Percentiles rank a stretch among this genome's conserved stretches.
Evolutionary conservation across 2,888 invertebrate genomes (phyloP).

Genomic region (Pemphredon lugubris): DNA sequence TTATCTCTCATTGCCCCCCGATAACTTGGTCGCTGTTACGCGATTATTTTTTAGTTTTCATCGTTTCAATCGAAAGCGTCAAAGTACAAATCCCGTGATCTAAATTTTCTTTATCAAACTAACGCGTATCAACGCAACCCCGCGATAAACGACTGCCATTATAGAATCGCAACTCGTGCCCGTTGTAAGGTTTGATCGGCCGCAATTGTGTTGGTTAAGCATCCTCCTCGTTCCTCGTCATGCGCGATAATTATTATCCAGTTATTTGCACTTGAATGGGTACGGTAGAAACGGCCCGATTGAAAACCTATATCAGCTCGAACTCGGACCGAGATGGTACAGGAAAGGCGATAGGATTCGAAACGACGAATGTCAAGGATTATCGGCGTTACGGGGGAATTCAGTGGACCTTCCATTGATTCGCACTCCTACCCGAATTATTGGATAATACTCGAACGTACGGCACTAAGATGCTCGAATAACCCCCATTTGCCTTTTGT

Average conservation of each 20-base stretch:
- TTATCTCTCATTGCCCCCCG: too few relatives aligned
- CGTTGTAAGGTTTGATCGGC: slow-evolving; percentile 28
- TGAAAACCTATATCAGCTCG: slow-evolving; percentile 14
- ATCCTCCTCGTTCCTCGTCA: background rate
- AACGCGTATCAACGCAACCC: too few relatives aligned
- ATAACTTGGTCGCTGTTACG: too few relatives aligned
- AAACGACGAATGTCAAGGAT: slow-evolving; percentile 25
- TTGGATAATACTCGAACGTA: slow-evolving; percentile 11
- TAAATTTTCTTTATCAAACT: too few relatives aligned
- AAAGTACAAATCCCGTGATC: too few relatives aligned
- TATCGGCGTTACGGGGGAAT: slow-evolving; percentile 1
- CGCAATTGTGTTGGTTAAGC: background rate
- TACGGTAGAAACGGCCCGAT: background rate
- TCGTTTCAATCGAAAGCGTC: too few relatives aligned
- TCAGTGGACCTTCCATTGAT: slow-evolving; percentile 12
- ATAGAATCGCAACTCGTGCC: slow-evolving; percentile 24
- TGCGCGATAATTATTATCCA: slow-evolving; percentile 50
- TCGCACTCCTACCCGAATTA: slow-evolving; percentile 11
- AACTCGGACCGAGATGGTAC: background rate
- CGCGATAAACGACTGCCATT: too few relatives aligned
- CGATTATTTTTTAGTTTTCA: too few relatives aligned
- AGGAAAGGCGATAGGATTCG: slow-evolving; percentile 12
- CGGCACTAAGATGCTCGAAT: background rate
- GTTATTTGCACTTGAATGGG: slow-evolving; percentile 32
- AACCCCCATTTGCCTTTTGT: background rate